Evolutionary conservation across 1,140 invertebrate species (phyloP).

Genomic region (Anadara kagoshimensis): DNA sequence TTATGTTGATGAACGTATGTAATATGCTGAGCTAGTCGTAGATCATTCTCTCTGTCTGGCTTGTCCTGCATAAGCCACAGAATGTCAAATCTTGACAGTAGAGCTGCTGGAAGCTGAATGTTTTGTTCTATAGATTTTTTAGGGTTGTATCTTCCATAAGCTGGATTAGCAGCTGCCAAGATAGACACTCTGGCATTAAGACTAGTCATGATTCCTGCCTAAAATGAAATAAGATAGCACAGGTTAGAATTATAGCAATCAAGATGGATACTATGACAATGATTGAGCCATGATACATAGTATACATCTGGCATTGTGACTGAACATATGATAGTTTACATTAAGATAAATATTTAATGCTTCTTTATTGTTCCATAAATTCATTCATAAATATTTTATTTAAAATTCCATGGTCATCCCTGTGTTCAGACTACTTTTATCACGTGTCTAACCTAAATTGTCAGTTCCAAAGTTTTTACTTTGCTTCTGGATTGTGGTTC

Average conservation of each 20-base stretch:
- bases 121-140: constrained; percentile 97
- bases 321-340: too few relatives aligned
- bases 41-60: constrained; percentile 93
- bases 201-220: constrained; percentile 98
- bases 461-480: too few relatives aligned
- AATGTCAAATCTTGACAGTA: constrained; percentile 97
- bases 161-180: constrained; percentile 98
- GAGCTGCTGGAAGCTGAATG: constrained; percentile 97
- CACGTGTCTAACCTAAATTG: too few relatives aligned
- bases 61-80: constrained; percentile 98
- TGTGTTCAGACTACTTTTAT: too few relatives aligned
- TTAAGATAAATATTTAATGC: too few relatives aligned
- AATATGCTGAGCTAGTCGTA: constrained; percentile 96
- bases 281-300: too few relatives aligned
- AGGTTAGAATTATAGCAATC: background rate
- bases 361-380: too few relatives aligned
- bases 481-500: too few relatives aligned
- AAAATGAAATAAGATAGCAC: constrained; percentile 51
- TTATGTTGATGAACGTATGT: constrained; percentile 97
- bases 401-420: too few relatives aligned
- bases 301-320: too few relatives aligned
- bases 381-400: too few relatives aligned
- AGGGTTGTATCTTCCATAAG: constrained; percentile 96
- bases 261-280: too few relatives aligned
- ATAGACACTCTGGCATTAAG: constrained; percentile 98